Evolutionary conservation across 2,113 vertebrate species (phyloP).

Genomic region (Megaptera novaeangliae): DNA sequence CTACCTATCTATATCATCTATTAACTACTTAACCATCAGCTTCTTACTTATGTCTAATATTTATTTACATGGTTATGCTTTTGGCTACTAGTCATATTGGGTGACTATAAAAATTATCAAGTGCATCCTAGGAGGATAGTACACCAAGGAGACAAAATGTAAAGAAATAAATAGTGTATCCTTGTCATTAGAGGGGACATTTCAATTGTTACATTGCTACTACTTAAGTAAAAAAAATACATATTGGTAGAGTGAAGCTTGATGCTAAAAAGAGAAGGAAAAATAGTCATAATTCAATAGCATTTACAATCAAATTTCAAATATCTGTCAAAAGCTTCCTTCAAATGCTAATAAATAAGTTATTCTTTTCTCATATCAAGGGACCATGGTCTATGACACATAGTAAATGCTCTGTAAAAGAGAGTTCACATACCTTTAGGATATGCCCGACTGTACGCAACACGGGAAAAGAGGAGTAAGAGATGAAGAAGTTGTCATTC

Average conservation of each 20-base stretch:
- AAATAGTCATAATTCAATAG: constrained; percentile 31
- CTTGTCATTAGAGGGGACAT: background rate
- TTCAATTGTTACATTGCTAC: background rate
- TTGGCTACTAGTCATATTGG: background rate
- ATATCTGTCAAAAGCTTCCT: constrained; percentile 72
- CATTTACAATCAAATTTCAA: constrained; percentile 67
- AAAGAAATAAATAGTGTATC: background rate
- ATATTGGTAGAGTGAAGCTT: background rate
- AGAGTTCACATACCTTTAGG: constrained; percentile 76
- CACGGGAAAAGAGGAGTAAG: constrained; percentile 62
- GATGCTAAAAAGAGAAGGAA: constrained; percentile 12
- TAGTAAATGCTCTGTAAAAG: constrained; percentile 65
- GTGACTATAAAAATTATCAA: background rate
- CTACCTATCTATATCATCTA: background rate
- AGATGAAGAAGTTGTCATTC: constrained; percentile 65
- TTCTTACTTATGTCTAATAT: background rate
- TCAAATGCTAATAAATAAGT: constrained; percentile 75
- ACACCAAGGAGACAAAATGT: background rate
- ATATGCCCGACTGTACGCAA: constrained; percentile 70
- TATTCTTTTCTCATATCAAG: constrained; percentile 62
- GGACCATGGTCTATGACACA: constrained; percentile 71
- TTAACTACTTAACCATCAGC: background rate
- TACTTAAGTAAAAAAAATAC: background rate
- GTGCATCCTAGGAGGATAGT: background rate
- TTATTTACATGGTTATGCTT: background rate